A percentile compares a stretch with the other conserved stretches of the same genome.
phyloP scores from a whole-genome alignment of 2,797 vertebrate genomes.

The Cheirogaleus major region DNA sequence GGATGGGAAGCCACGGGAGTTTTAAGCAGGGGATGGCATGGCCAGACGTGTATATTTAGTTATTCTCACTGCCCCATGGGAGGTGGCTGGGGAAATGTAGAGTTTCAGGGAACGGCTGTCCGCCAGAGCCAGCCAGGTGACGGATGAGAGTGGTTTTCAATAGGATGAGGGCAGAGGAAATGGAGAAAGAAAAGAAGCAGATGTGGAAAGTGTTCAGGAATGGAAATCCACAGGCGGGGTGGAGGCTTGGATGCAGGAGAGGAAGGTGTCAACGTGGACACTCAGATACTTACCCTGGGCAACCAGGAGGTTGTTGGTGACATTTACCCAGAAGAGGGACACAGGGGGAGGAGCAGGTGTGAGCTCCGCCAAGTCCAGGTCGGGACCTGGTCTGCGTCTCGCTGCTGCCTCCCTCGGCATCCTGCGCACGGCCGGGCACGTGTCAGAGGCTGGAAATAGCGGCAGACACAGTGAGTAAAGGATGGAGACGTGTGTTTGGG shows the following conservation, averaged over 20 bases:
- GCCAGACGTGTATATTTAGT: neutral
- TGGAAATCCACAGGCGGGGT: fast-evolving
- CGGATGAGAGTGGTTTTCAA: neutral
- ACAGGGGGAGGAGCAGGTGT: too few relatives aligned
- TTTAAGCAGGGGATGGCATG: neutral
- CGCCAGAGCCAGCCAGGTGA: fast-evolving
- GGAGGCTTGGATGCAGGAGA: fast-evolving
- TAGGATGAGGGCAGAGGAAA: too few relatives aligned
- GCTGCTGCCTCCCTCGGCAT: neutral
- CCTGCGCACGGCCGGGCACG: fast-evolving
- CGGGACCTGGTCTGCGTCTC: fast-evolving
- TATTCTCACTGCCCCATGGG: neutral
- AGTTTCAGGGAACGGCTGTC: neutral
- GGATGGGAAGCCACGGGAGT: fast-evolving
- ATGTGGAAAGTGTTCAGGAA: neutral
- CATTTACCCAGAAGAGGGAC: neutral
- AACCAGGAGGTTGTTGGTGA: fast-evolving
- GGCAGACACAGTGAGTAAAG: neutral
- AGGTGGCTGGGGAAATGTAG: fast-evolving
- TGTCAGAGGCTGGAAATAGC: neutral
- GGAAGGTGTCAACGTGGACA: fast-evolving
- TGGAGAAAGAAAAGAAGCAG: neutral
- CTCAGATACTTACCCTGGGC: neutral
- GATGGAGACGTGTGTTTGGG: neutral
- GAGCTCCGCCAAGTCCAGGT: fast-evolving